phyloP scores from a whole-genome alignment of 2,888 invertebrate species.

The Tortrix viridana region DNA sequence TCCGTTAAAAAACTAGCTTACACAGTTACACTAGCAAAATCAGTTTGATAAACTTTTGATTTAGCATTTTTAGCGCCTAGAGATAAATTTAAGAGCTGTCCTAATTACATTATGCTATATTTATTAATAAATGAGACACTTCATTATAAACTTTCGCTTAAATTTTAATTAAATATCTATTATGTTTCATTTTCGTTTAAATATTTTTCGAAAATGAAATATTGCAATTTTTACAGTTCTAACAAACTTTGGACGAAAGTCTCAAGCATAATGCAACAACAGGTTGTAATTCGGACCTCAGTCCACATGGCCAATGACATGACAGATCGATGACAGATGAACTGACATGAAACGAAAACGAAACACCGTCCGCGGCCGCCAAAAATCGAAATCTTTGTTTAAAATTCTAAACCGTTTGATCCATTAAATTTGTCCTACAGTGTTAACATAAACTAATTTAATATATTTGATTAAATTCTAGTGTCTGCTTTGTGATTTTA shows the following conservation, averaged over 20 bases:
- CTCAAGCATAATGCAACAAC: not conserved
- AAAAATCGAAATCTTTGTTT: constrained; percentile 11
- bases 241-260: not conserved
- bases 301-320: constrained; percentile 2
- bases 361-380: constrained; percentile 9
- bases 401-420: constrained; percentile 2
- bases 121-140: too few relatives aligned
- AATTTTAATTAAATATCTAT: too few relatives aligned
- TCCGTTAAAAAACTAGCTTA: too few relatives aligned
- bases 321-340: constrained; percentile 8
- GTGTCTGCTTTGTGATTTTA: constrained; percentile 91
- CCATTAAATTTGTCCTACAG: not conserved
- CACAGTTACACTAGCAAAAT: too few relatives aligned
- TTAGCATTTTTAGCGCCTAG: not conserved
- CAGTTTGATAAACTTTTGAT: too few relatives aligned
- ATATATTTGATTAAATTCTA: constrained; percentile 58
- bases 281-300: constrained; percentile 17
- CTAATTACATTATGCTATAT: not conserved
- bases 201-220: too few relatives aligned
- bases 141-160: not conserved
- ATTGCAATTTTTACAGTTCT: too few relatives aligned
- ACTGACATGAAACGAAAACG: not conserved
- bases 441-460: not conserved
- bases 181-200: too few relatives aligned
- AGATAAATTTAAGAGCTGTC: not conserved